A percentile compares a stretch with the other conserved stretches of the same genome.
phyloP scores from a whole-genome alignment of 2,113 vertebrate genomes.

The Agapornis roseicollis region DNA sequence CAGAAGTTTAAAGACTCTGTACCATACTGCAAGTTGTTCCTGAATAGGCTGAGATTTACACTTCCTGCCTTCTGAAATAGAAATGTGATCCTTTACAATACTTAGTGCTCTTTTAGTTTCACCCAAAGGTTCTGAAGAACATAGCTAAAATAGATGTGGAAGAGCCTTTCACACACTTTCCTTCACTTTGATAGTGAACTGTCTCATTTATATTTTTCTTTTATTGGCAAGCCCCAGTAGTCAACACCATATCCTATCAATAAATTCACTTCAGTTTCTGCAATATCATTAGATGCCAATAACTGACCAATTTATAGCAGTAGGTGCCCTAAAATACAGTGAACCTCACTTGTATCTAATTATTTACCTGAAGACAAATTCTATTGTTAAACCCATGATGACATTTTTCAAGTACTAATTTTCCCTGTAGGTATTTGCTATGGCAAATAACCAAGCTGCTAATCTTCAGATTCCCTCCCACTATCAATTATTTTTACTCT shows the following conservation, averaged over 20 bases:
- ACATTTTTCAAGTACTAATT: neutral
- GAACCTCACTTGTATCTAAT: neutral
- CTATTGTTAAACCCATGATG: neutral
- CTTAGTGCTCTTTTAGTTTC: neutral
- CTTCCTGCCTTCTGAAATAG: neutral
- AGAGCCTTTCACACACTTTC: neutral
- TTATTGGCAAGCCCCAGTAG: neutral
- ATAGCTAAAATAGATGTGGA: neutral
- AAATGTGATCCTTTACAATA: neutral
- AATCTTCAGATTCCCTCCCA: neutral
- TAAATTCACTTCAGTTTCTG: neutral
- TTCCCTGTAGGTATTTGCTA: neutral
- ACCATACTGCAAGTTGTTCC: neutral
- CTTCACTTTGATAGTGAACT: neutral
- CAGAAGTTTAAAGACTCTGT: neutral
- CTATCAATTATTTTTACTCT: neutral
- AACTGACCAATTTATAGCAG: neutral
- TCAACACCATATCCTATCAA: neutral
- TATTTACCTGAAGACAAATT: neutral
- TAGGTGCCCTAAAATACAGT: neutral
- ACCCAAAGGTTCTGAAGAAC: neutral
- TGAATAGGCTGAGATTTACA: neutral
- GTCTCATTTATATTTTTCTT: neutral
- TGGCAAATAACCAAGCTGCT: neutral
- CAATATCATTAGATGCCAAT: neutral